phyloP scores from a whole-genome alignment of 2,797 vertebrate genomes.

The Neostethus bicornis region DNA sequence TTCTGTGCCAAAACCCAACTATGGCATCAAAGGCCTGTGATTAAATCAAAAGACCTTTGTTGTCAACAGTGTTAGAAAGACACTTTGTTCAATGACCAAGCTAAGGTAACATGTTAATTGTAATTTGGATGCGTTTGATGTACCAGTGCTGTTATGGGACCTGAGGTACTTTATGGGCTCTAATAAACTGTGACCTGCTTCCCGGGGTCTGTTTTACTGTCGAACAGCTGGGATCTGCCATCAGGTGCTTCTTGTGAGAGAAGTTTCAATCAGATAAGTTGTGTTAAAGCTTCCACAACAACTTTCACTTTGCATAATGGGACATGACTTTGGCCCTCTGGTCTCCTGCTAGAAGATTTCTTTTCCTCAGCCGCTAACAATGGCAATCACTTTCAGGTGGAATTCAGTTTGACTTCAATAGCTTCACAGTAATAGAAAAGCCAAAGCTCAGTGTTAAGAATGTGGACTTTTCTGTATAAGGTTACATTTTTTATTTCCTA shows the following conservation, averaged over 20 bases:
- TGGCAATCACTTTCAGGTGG: background rate
- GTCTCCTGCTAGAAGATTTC: slow-evolving; percentile 5
- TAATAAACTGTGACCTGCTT: slow-evolving; percentile 37
- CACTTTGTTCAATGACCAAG: slow-evolving; percentile 44
- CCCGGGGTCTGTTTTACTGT: slow-evolving; percentile 45
- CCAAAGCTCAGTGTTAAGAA: background rate
- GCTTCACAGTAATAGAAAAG: background rate
- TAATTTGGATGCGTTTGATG: slow-evolving; percentile 39
- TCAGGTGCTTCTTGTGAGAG: background rate
- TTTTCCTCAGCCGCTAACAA: background rate
- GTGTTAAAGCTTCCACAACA: slow-evolving; percentile 3
- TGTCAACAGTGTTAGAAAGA: slow-evolving; percentile 39
- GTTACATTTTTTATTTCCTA: background rate
- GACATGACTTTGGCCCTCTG: background rate
- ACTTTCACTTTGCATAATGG: background rate
- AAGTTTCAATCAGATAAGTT: slow-evolving; percentile 34
- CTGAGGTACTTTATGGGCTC: slow-evolving; percentile 37
- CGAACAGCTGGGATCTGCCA: slow-evolving; percentile 11
- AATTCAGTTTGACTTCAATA: slow-evolving; percentile 9
- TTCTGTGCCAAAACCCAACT: slow-evolving; percentile 31
- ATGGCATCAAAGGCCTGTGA: slow-evolving; percentile 44
- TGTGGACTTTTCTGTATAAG: background rate
- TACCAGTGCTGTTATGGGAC: slow-evolving; percentile 51
- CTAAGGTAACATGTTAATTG: slow-evolving; percentile 25
- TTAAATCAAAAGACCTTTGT: slow-evolving; percentile 50